Evolutionary conservation across 2,797 vertebrate genomes (phyloP), one percentile per base, ranked within the genome.

Genomic region (Aratinga solstitialis): DNA sequence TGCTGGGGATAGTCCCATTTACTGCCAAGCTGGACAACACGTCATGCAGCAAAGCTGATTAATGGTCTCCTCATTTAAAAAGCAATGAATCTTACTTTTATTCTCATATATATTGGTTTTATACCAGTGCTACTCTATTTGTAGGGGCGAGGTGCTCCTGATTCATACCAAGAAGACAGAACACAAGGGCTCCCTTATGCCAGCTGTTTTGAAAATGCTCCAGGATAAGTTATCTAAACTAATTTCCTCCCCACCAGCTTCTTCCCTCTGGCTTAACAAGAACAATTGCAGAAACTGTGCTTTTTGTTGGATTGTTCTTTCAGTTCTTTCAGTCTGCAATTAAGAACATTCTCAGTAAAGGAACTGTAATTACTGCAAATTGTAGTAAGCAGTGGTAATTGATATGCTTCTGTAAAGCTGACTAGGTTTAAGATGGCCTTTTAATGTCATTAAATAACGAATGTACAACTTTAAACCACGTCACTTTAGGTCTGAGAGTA

Each of bases 321-420:
- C 97, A 93, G 90, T 94, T 85, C 69, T 97, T 56, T 56, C 20
- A 13, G 89, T 96, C 96, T 98, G 96, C 97, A 98, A 97, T 98
- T 98, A 98, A 97, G 95, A 96, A 87, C 90, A 73, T 96, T 95
- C 94, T 98, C 84, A 94, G 96, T 98, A 96, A 97, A 97, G 96
- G 97, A 98, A 97, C 95, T 97, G 74, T 97, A 98, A 98, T 98
- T 98, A 97, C 93, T 96, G 93, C 91, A 98, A 98, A 98, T 97
- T 97, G 92, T 97, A 91, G 94, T 97, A 97, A 98, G 95, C 95
- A 95, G 87, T 87, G 87, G 93, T 95, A 98, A 98, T 95, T 97
- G 89, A 97, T 96, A 97, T n/a, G 76, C 86, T 97, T 97, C 81
- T 77, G 90, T 95, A 96, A 97, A 97, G 86, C 88, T 94, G 88